A percentile compares a stretch with the other conserved stretches of the same genome.
Conservation (phyloP, 1,140 invertebrate species). For the Microvelia longipes region DNA sequence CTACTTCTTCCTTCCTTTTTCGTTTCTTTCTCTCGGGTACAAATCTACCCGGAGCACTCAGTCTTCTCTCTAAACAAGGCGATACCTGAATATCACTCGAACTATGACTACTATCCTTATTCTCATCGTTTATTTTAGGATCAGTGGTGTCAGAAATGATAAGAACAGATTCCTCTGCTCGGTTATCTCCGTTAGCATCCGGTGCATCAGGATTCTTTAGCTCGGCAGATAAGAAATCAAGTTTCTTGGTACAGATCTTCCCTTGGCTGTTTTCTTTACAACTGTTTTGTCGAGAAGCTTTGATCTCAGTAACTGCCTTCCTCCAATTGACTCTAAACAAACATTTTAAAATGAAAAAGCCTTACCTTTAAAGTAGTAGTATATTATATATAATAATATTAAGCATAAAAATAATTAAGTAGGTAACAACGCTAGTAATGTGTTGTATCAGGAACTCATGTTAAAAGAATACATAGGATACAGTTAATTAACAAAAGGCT, state of each 20-base stretch:
- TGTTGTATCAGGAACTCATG: too few relatives aligned
- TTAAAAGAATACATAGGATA: too few relatives aligned
- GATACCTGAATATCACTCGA: neutral
- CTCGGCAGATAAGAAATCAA: too few relatives aligned
- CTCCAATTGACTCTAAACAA: neutral
- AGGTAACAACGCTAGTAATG: too few relatives aligned
- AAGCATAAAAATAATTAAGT: too few relatives aligned
- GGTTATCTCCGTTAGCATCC: neutral
- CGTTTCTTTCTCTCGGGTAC: neutral
- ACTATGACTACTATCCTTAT: neutral
- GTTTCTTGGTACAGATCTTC: neutral
- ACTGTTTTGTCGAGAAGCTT: neutral
- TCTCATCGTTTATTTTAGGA: neutral
- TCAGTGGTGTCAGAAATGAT: neutral
- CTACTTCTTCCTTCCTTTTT: neutral
- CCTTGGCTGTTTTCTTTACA: neutral
- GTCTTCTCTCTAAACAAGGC: neutral
- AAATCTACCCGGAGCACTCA: slow-evolving; percentile 2
- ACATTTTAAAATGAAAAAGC: too few relatives aligned
- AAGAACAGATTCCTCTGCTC: neutral
- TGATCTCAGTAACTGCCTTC: neutral
- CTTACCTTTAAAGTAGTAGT: too few relatives aligned
- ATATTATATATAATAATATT: too few relatives aligned
- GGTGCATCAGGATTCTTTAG: too few relatives aligned
- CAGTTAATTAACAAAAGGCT: too few relatives aligned